A percentile compares a stretch with the other conserved stretches of the same genome.
Conservation (phyloP, 2,888 invertebrate species). For the Iphiclides podalirius region DNA sequence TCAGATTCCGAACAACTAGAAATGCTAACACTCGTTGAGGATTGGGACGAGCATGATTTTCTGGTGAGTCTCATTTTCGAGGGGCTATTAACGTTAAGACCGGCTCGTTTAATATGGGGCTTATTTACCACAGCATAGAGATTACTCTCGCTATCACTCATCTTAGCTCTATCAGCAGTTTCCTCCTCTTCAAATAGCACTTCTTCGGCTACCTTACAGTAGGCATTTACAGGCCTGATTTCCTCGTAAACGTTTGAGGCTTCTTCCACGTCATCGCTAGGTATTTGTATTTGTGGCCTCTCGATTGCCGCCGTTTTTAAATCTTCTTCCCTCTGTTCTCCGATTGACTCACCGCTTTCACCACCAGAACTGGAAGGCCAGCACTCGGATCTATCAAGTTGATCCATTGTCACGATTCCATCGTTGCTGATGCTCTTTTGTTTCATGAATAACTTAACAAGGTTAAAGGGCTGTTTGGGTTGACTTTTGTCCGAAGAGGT, state of each 20-base stretch:
- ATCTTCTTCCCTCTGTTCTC: conserved; percentile 59
- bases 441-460: conserved; percentile 93
- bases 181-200: conserved; percentile 73
- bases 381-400: conserved; percentile 85
- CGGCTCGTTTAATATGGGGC: conserved; percentile 63
- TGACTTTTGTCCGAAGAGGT: conserved; percentile 72
- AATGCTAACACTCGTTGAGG: conserved; percentile 76
- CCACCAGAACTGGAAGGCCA: conserved; percentile 86
- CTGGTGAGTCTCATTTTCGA: conserved; percentile 59
- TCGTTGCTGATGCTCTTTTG: conserved; percentile 92
- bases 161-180: conserved; percentile 60
- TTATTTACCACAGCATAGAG: conserved; percentile 74
- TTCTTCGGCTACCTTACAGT: conserved; percentile 68
- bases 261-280: conserved; percentile 74
- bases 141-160: conserved; percentile 65
- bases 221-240: conserved; percentile 53
- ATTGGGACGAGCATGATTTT: conserved; percentile 71
- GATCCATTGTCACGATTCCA: conserved; percentile 86
- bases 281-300: conserved; percentile 75
- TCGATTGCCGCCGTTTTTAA: conserved; percentile 46
- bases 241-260: conserved; percentile 61
- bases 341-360: conserved; percentile 80
- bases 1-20: conserved; percentile 79
- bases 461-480: conserved; percentile 87
- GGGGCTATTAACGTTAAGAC: conserved; percentile 77